Percentiles rank a stretch among this genome's conserved stretches.
Conservation (phyloP, 2,888 invertebrate genomes). For the Drosophila mettleri region DNA sequence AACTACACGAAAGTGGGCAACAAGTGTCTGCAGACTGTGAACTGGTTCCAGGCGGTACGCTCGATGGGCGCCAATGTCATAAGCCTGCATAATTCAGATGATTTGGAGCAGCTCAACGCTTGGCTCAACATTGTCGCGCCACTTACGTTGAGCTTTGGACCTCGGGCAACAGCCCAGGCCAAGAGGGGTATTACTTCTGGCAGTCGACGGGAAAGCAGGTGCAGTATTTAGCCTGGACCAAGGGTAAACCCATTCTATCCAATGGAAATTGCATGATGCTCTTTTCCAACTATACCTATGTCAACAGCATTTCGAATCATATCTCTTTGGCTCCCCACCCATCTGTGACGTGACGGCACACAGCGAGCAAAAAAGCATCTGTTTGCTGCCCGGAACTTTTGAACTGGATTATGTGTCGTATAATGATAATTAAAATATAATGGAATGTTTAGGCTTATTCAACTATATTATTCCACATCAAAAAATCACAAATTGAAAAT, state of each 20-base stretch:
- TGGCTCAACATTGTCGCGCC: conserved; percentile 5
- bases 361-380: neutral
- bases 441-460: neutral
- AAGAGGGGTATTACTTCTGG: conserved; percentile 1
- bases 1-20: conserved; percentile 1
- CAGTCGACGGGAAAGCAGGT: neutral
- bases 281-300: neutral
- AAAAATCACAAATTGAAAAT: neutral
- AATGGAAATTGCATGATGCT: neutral
- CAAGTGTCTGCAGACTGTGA: neutral
- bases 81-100: neutral
- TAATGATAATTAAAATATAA: neutral
- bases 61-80: neutral
- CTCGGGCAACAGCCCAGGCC: conserved; percentile 3
- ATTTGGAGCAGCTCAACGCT: neutral
- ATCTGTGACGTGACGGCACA: neutral
- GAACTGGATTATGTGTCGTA: conserved; percentile 1
- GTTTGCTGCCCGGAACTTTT: neutral
- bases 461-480: too few relatives aligned
- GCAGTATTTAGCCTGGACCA: neutral
- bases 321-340: neutral
- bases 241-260: neutral
- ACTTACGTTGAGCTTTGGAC: neutral
- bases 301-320: neutral
- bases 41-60: neutral